Percentiles rank a stretch among this genome's conserved stretches.
Conservation (phyloP, 2,113 vertebrate genomes). For the Eretmochelys imbricata region DNA sequence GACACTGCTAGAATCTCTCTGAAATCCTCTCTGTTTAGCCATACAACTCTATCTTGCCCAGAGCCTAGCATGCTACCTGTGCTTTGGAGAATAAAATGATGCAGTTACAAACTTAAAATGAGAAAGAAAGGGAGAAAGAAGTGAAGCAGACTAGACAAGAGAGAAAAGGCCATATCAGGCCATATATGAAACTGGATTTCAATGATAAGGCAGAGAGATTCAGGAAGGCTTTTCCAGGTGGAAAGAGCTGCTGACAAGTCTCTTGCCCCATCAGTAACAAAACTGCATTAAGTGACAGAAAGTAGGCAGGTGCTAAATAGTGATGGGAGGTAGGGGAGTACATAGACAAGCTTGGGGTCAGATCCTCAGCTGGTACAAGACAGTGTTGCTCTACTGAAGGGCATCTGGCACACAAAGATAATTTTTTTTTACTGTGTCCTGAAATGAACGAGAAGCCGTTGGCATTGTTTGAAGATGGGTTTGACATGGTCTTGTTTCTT, state of each 20-base stretch:
- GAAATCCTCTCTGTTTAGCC: not conserved
- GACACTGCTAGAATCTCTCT: rapidly evolving
- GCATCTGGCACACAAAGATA: not conserved
- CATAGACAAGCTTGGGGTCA: not conserved
- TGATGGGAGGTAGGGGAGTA: not conserved
- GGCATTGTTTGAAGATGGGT: not conserved
- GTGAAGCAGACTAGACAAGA: not conserved
- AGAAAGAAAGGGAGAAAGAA: not conserved
- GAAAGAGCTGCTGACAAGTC: not conserved
- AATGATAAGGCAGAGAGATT: not conserved
- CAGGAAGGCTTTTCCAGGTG: not conserved
- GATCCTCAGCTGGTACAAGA: not conserved
- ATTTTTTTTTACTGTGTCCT: not conserved
- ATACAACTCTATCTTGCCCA: not conserved
- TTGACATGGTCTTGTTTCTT: not conserved
- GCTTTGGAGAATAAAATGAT: not conserved
- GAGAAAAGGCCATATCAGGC: not conserved
- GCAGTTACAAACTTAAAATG: not conserved
- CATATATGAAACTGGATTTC: not conserved
- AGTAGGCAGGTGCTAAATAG: not conserved
- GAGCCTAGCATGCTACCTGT: not conserved
- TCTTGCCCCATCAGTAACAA: not conserved
- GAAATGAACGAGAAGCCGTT: not conserved
- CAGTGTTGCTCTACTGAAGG: not conserved
- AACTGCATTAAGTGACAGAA: not conserved